Conservation (phyloP, 2,888 invertebrate genomes). For the Caenorhabditis wallacei region DNA sequence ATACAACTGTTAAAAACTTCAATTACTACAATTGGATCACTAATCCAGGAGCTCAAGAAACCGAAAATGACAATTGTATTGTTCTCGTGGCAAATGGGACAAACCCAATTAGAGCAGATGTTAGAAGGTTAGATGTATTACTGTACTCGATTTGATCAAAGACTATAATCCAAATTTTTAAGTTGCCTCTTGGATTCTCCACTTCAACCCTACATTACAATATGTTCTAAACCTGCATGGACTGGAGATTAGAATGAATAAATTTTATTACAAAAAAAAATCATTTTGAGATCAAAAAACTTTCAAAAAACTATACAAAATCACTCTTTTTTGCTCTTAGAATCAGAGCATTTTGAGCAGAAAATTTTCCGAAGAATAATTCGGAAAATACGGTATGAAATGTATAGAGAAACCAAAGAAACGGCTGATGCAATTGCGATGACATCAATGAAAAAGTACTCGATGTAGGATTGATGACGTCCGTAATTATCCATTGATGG, state of each 20-base stretch:
- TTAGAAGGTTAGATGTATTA: constrained; percentile 10
- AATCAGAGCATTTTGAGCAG: constrained; percentile 16
- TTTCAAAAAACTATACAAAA: neutral
- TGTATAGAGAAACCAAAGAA: constrained; percentile 14
- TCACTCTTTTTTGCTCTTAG: constrained; percentile 25
- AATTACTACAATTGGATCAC: constrained; percentile 38
- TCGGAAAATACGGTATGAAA: constrained; percentile 27
- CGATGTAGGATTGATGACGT: constrained; percentile 48
- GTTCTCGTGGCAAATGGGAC: constrained; percentile 36
- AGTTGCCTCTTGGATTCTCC: constrained; percentile 2
- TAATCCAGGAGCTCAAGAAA: constrained; percentile 3
- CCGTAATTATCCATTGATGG: constrained; percentile 50
- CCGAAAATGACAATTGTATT: constrained; percentile 26
- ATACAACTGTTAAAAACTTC: constrained; percentile 1
- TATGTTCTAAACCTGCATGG: constrained; percentile 11
- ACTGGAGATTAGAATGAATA: neutral
- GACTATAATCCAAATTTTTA: neutral
- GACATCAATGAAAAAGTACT: constrained; percentile 53
- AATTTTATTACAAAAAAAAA: neutral
- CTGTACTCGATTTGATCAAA: neutral
- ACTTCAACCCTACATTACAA: neutral
- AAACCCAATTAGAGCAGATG: constrained; percentile 10
- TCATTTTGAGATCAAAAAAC: constrained; percentile 22
- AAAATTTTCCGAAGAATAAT: constrained; percentile 12
- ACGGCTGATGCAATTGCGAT: constrained; percentile 13